Evolutionary conservation across 2,888 invertebrate species (phyloP).

Genomic region (Eurois occulta): DNA sequence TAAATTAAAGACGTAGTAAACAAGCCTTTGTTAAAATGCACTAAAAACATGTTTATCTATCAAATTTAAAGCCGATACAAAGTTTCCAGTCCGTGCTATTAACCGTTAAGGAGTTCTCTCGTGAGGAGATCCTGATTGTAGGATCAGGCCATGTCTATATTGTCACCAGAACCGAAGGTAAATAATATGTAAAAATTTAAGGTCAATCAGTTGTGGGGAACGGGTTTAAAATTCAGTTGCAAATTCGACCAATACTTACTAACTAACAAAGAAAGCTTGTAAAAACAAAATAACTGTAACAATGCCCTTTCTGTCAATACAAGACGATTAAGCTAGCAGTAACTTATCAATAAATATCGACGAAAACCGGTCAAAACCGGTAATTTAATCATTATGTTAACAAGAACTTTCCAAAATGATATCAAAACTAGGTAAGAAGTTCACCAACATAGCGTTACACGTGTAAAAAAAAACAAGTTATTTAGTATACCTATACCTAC

Average conservation of each 20-base stretch:
- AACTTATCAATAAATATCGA: not conserved
- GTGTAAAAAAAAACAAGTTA: not conserved
- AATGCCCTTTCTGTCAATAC: not conserved
- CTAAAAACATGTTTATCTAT: not conserved
- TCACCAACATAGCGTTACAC: not conserved
- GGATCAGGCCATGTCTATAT: not conserved
- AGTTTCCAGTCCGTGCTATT: not conserved
- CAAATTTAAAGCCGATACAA: not conserved
- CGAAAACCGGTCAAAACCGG: slow-evolving; percentile 8
- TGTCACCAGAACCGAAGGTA: not conserved
- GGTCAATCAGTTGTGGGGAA: not conserved
- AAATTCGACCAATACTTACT: not conserved
- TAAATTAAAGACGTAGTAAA: not conserved
- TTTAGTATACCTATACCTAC: not conserved
- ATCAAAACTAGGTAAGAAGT: not conserved
- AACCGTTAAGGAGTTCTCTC: not conserved
- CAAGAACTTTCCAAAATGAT: slow-evolving; percentile 15
- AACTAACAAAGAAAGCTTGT: not conserved
- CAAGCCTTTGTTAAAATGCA: not conserved
- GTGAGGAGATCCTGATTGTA: not conserved
- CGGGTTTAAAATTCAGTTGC: not conserved
- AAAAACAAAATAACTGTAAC: not conserved
- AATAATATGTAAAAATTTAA: not conserved
- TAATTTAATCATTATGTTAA: slow-evolving; percentile 13
- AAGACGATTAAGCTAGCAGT: not conserved